Base-by-base conservation (phyloP, 64 coral and sea anemone species). In the Actinia equina region DNA sequence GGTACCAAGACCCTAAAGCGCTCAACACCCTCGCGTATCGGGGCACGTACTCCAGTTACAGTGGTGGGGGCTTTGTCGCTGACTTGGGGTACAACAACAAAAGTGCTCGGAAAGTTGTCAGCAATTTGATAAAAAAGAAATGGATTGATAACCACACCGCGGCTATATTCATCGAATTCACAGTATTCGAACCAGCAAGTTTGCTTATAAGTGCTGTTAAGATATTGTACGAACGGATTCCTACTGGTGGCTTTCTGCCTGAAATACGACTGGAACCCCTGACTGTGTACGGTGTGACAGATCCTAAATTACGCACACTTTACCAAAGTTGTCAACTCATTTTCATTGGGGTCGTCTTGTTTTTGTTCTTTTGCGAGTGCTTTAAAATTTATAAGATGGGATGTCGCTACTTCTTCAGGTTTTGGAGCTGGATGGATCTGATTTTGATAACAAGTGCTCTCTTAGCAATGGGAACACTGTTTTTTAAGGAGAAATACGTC, bases 351-450 rank as follows among this genome's bases (percentile, higher is more conserved):
- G 44, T 95, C 7, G 84, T 95, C 16, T 17, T 89, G 3, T 83
- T 86, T 53, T 92, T 88, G 18, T 78, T 92, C 37, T 87, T 44
- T 9, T 76, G 83, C 43, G 86, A 95, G 59, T 49, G 90, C 45
- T 70, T 84, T 17, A 89, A 92, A 18, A 7, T 87, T 12, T 82
- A 92, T 22, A 80, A 74, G 22, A 80, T 82, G 18, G 90, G 91
- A 22, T 89, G 67, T 52, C 4, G 22, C 2, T 92, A 95, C 54
- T 88, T 95, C 25, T 85, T 76, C 17, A 12, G 83, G 25, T 60
- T 91, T 18, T 92, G 90, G 94, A 92, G 88, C 17, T 95, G 94
- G 94, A 44, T 95, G 23, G 90, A 95, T 23, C 18, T 95, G 6
- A 25, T 88, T 37, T 90, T 92, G 25, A 69, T 95, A 42, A n/a